Evolutionary conservation across 2,888 invertebrate genomes (phyloP).

Genomic region (Anthophora plumipes): DNA sequence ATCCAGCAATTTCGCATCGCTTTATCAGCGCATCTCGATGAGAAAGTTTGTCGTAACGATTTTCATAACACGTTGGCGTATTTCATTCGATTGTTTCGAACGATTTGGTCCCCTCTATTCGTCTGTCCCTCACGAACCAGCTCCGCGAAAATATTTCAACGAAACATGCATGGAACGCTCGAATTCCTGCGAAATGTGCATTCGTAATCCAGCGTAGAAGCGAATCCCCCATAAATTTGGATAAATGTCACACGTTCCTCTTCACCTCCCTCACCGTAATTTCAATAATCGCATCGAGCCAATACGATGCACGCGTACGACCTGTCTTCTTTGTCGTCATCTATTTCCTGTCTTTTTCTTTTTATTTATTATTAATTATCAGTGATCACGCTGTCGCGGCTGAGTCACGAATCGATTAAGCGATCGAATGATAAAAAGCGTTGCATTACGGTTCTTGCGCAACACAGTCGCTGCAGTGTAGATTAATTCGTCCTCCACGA

Average conservation of each 20-base stretch:
- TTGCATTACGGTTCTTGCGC: conserved; percentile 31
- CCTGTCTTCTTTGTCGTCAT: background rate
- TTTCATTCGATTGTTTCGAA: conserved; percentile 32
- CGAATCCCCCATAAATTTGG: conserved; percentile 58
- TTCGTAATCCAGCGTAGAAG: conserved; percentile 47
- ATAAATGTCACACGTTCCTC: conserved; percentile 42
- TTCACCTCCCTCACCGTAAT: conserved; percentile 40
- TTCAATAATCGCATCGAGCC: conserved; percentile 51
- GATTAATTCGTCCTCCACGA: background rate
- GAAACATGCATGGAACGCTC: background rate
- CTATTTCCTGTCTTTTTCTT: conserved; percentile 1
- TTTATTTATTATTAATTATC: conserved; percentile 27
- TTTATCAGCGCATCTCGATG: conserved; percentile 16
- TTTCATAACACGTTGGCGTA: conserved; percentile 27
- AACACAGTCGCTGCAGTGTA: background rate
- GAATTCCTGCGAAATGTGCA: conserved; percentile 45
- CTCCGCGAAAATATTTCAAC: conserved; percentile 34
- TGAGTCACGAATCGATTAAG: conserved; percentile 50
- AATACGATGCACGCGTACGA: conserved; percentile 8
- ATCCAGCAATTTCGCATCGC: conserved; percentile 9
- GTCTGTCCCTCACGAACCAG: background rate
- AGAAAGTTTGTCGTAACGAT: conserved; percentile 49
- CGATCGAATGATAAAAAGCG: conserved; percentile 43
- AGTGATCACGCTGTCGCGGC: background rate
- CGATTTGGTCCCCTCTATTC: conserved; percentile 6